Conservation (phyloP, 2,113 vertebrate genomes). For the Eonycteris spelaea region DNA sequence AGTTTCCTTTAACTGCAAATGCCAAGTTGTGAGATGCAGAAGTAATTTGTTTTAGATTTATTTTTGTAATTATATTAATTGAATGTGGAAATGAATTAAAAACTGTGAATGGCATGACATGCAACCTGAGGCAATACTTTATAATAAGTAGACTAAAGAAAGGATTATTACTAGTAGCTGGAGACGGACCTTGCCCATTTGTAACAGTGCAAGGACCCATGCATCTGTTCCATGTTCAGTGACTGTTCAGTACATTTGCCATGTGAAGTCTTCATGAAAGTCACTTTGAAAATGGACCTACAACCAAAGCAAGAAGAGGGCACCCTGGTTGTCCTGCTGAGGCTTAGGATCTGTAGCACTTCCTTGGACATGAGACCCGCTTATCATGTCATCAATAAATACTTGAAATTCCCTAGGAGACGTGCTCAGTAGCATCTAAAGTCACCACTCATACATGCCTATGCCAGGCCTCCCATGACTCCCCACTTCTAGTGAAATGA, state of each 20-base stretch:
- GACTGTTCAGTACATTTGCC: slow-evolving; percentile 5
- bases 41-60: slow-evolving; percentile 76
- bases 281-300: neutral
- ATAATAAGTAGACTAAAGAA: slow-evolving; percentile 73
- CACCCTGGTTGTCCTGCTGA: neutral
- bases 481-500: neutral
- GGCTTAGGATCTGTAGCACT: neutral
- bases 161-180: slow-evolving; percentile 47
- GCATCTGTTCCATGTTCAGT: neutral
- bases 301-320: neutral
- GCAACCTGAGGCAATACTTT: slow-evolving; percentile 54
- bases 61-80: slow-evolving; percentile 81
- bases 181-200: slow-evolving; percentile 44
- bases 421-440: neutral
- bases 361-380: neutral
- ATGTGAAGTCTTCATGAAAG: neutral
- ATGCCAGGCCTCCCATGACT: neutral
- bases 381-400: no score
- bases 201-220: neutral
- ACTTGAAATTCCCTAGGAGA: neutral
- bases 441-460: neutral
- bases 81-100: slow-evolving; percentile 73
- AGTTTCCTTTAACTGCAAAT: slow-evolving; percentile 73
- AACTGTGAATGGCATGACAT: slow-evolving; percentile 66
- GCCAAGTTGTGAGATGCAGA: slow-evolving; percentile 59